Evolutionary conservation across 2,888 invertebrate species (phyloP).

Genomic region (Chloroclysta siterata): DNA sequence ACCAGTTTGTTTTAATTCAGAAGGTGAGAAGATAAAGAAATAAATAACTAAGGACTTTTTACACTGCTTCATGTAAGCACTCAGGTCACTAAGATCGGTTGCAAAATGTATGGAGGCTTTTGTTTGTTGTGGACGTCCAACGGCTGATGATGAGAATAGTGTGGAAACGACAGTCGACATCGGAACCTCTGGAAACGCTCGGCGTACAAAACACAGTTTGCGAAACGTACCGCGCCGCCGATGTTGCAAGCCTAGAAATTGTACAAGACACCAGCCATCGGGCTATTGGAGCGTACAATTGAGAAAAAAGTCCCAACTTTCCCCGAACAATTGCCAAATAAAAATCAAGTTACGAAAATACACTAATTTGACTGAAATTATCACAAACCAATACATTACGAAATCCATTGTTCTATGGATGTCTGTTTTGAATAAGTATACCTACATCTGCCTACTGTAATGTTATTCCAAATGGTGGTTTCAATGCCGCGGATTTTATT

Average conservation of each 20-base stretch:
- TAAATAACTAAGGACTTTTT: no score
- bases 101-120: no score
- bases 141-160: not conserved
- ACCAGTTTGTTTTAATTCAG: conserved; percentile 10
- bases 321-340: conserved; percentile 67
- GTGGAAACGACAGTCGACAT: not conserved
- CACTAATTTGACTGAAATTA: conserved; percentile 33
- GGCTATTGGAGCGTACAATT: conserved; percentile 82
- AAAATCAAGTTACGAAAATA: conserved; percentile 70
- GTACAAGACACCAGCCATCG: conserved; percentile 66
- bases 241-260: conserved; percentile 79
- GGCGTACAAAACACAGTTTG: conserved; percentile 58
- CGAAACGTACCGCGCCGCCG: conserved; percentile 67
- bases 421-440: conserved; percentile 2
- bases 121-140: not conserved
- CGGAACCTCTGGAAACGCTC: conserved; percentile 21
- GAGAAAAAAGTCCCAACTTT: conserved; percentile 79
- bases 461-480: conserved; percentile 2
- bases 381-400: conserved; percentile 4
- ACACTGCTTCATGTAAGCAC: no score
- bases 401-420: conserved; percentile 12
- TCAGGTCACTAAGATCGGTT: no score
- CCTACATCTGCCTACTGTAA: not conserved
- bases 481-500: conserved; percentile 1
- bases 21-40: conserved; percentile 1